Evolutionary conservation across 2,888 invertebrate species (phyloP).

Genomic region (Flexamia atlantica): DNA sequence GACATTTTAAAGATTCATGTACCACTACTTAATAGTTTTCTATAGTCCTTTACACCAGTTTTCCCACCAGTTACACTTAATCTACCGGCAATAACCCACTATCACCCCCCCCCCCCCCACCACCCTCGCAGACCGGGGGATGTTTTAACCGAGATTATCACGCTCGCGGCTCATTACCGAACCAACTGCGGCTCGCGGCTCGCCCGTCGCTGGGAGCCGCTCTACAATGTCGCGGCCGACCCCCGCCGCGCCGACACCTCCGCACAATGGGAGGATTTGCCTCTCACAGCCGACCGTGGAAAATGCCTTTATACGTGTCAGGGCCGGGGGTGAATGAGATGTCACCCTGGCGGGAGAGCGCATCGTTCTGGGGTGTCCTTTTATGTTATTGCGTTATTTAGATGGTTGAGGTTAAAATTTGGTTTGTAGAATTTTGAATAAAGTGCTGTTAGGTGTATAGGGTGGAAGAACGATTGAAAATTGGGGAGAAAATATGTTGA

Average conservation of each 20-base stretch:
- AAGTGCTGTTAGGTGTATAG: no score
- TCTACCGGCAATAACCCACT: no score
- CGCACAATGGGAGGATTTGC: conserved; percentile 60
- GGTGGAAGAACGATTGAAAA: no score
- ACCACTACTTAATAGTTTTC: no score
- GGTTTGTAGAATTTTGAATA: no score
- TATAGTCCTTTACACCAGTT: no score
- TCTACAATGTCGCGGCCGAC: not conserved
- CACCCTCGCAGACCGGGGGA: not conserved
- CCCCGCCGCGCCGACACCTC: conserved; percentile 55
- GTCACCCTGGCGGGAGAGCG: conserved; percentile 47
- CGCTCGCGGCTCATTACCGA: not conserved
- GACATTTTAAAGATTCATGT: no score
- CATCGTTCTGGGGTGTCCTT: conserved; percentile 18
- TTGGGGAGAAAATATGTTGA: no score
- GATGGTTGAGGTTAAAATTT: no score
- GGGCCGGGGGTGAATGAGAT: conserved; percentile 56
- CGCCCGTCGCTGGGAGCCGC: not conserved
- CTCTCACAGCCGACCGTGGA: conserved; percentile 61
- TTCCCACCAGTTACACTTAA: no score
- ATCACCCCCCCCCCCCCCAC: not conserved
- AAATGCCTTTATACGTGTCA: conserved; percentile 64
- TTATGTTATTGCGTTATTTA: no score
- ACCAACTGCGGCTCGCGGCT: not conserved
- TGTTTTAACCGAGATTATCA: conserved; percentile 2